Base-by-base conservation (phyloP, 2,113 vertebrate species). In the Agapornis roseicollis region DNA sequence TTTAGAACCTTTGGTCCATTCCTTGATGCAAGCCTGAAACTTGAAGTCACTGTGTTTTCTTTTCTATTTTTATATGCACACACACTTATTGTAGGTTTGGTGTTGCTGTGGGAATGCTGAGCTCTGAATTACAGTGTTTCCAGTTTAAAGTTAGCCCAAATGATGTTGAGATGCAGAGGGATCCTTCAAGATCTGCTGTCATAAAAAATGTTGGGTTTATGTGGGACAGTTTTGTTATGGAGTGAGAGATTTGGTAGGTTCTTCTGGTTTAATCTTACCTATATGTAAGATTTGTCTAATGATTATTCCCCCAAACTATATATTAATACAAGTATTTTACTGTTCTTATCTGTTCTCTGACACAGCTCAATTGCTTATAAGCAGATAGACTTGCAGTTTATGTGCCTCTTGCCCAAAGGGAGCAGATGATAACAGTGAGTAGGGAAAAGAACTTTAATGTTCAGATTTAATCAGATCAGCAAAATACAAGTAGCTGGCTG, bases 401-500 rank as follows among this genome's bases (percentile, higher is more conserved):
- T 2, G 24, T 68, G 72, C 73, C 70, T 56, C 60, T 71, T 91
- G 79, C 68, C 71, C 44, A 77, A 58, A 90, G 28, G 76, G 65
- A 90, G 65, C 76, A 82, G 61, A n/a, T 88, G 65, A 68, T 35
- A 93, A 68, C 52, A 63, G 52, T 1, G 3, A 1, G 3, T 9
- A 44, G 44, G 61, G 52, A 81, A 83, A 81, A 89, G 91, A 93
- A 93, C 90, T 85, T 74, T 79, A 2, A 58, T 92, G 83, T 94
- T 95, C 94, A 90, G 92, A 94, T 93, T 81, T 93, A 92, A 93
- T 94, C 92, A 94, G 69, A 90, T 84, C 85, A 89, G 85, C 72
- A 81, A 20, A 93, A 37, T 46, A 14, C 37, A 61, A 88, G 58
- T 71, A 44, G 56, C 44, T 86, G 61, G 52, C 80, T 88, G 76